Percentiles rank a stretch among this genome's conserved stretches.
Conservation (phyloP, 2,797 vertebrate species). For the Oreochromis grahami region DNA sequence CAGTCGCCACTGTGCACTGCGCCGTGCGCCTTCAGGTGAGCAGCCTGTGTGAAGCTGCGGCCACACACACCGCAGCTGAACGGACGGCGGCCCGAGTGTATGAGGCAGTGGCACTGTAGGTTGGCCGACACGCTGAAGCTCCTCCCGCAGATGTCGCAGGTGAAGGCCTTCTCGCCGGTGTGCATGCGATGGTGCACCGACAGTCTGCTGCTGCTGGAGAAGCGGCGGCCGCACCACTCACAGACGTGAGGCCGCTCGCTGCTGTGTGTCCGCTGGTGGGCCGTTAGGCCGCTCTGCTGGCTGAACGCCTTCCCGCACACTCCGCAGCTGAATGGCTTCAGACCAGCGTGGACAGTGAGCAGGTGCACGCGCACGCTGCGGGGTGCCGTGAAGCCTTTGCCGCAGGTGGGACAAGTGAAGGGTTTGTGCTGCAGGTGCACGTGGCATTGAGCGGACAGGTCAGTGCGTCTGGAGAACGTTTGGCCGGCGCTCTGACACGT, state of each 20-base stretch:
- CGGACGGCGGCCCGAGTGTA: slow-evolving; percentile 33
- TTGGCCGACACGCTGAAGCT: slow-evolving; percentile 51
- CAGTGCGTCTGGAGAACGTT: neutral
- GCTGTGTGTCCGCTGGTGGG: slow-evolving; percentile 17
- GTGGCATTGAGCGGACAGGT: slow-evolving; percentile 15
- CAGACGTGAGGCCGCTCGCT: slow-evolving; percentile 28
- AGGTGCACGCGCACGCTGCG: slow-evolving; percentile 53
- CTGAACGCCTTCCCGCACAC: slow-evolving; percentile 51
- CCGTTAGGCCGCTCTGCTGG: slow-evolving; percentile 40
- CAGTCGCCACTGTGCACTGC: slow-evolving; percentile 26
- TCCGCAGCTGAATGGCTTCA: slow-evolving; percentile 25
- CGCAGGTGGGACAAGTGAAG: slow-evolving; percentile 33
- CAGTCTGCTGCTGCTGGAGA: slow-evolving; percentile 43
- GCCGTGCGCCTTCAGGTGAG: slow-evolving; percentile 54
- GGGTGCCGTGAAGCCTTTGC: slow-evolving; percentile 28
- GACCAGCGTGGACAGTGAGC: slow-evolving; percentile 38
- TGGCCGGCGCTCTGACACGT: neutral
- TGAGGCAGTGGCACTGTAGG: slow-evolving; percentile 45
- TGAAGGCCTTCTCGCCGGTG: slow-evolving; percentile 55
- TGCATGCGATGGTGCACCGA: slow-evolving; percentile 50
- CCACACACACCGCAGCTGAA: slow-evolving; percentile 40
- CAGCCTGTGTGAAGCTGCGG: slow-evolving; percentile 47
- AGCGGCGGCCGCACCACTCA: slow-evolving; percentile 34
- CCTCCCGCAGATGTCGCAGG: slow-evolving; percentile 51
- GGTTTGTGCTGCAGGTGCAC: slow-evolving; percentile 24